These are phyloP conservation scores for Takifugu rubripes DNA, from an alignment of 2,797 vertebrate genomes.

Conservation along the genomic window DNA sequence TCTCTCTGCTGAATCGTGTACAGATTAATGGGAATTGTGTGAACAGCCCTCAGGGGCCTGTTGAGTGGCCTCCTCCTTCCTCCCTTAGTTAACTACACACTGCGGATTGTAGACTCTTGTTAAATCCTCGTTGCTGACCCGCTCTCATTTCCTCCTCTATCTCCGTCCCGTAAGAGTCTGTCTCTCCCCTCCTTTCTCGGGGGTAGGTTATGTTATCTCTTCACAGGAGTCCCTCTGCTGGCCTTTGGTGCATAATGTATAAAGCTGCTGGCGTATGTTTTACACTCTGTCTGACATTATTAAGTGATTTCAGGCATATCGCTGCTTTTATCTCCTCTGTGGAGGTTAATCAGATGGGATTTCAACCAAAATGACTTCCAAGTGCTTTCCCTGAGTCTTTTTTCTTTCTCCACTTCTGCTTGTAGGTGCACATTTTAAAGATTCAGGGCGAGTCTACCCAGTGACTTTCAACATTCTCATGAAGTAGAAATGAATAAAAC, in stretches of 20 bases:
- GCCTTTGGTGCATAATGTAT: constrained; percentile 74
- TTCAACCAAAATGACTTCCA: constrained; percentile 47
- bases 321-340: constrained; percentile 60
- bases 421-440: constrained; percentile 34
- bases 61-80: constrained; percentile 42
- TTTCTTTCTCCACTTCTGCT: constrained; percentile 10
- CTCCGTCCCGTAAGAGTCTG: constrained; percentile 10
- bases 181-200: constrained; percentile 28
- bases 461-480: neutral
- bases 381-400: constrained; percentile 16
- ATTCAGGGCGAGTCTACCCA: neutral
- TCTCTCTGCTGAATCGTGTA: constrained; percentile 53
- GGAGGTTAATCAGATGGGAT: constrained; percentile 67
- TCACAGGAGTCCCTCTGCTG: constrained; percentile 64
- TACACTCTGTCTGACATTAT: constrained; percentile 65
- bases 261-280: constrained; percentile 72
- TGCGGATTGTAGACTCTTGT: constrained; percentile 64
- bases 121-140: constrained; percentile 61
- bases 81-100: constrained; percentile 35
- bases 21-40: constrained; percentile 68
- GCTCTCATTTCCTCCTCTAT: constrained; percentile 50
- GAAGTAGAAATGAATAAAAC: constrained; percentile 1
- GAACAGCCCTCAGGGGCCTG: constrained; percentile 53
- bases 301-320: constrained; percentile 64
- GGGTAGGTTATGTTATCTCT: constrained; percentile 68